Percentiles rank a stretch among this genome's conserved stretches.
phyloP scores from a whole-genome alignment of 2,888 invertebrate species.

The Cheilosia impressa region DNA sequence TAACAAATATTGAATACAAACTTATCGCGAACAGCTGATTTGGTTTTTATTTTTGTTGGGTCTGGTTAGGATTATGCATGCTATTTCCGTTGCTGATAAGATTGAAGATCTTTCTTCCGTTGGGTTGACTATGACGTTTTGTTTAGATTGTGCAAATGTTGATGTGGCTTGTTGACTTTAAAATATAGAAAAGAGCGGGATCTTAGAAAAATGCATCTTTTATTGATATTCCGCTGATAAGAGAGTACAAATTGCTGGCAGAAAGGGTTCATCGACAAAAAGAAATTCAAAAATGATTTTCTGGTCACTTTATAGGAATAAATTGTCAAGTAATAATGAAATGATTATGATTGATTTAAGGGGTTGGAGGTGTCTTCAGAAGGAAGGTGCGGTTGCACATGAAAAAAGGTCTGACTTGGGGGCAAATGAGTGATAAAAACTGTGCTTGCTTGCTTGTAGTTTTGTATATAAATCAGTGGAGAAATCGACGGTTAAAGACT shows the following conservation, averaged over 20 bases:
- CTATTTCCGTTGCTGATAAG: conserved; percentile 50
- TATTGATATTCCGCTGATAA: conserved; percentile 7
- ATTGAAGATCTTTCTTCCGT: conserved; percentile 13
- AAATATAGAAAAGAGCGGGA: conserved; percentile 33
- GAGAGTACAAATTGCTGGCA: not conserved
- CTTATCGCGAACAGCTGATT: conserved; percentile 58
- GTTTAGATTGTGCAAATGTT: conserved; percentile 38
- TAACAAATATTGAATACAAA: conserved; percentile 20
- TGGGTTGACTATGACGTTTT: not conserved
- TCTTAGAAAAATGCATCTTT: not conserved
- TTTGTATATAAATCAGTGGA: too few species aligned
- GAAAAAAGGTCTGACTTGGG: not conserved
- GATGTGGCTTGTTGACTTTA: conserved; percentile 8
- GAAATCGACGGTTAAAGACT: too few species aligned
- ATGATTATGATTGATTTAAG: conserved; percentile 8
- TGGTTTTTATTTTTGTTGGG: not conserved
- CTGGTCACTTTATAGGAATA: not conserved
- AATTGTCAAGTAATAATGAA: conserved; percentile 9
- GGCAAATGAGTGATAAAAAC: not conserved
- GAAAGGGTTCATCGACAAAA: not conserved
- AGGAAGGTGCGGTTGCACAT: not conserved
- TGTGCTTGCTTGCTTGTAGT: not conserved
- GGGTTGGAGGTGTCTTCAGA: not conserved
- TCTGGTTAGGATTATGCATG: conserved; percentile 4
- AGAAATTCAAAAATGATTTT: not conserved